Conservation (phyloP, 2,113 vertebrate genomes). For the Cynocephalus volans region DNA sequence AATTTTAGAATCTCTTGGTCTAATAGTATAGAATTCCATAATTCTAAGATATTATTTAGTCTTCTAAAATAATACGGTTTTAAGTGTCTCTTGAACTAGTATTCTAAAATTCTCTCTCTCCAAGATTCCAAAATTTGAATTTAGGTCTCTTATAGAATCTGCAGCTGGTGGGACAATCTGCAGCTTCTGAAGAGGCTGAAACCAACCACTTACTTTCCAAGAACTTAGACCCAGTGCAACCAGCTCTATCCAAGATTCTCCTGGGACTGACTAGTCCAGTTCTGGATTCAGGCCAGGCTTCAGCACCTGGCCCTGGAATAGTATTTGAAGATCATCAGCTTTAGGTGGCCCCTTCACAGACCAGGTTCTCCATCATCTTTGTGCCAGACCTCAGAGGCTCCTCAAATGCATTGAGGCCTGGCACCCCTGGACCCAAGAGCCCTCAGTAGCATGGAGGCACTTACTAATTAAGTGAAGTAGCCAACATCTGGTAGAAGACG, state of each 20-base stretch:
- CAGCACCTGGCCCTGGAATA: not conserved
- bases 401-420: fast-evolving
- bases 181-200: not conserved
- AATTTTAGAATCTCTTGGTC: not conserved
- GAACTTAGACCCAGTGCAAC: fast-evolving
- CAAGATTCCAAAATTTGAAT: not conserved
- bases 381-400: not conserved
- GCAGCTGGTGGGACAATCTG: not conserved
- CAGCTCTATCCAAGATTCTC: not conserved
- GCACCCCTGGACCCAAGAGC: too few species aligned
- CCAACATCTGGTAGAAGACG: not conserved
- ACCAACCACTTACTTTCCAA: too few species aligned
- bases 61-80: not conserved
- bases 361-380: too few species aligned
- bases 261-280: not conserved
- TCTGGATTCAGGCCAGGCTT: not conserved
- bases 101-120: not conserved
- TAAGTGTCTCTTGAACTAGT: not conserved
- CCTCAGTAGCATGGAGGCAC: not conserved
- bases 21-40: not conserved
- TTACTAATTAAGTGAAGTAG: not conserved
- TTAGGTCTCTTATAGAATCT: not conserved
- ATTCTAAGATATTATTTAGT: not conserved
- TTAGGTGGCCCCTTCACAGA: not conserved
- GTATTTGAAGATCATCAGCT: not conserved